Evolutionary conservation across 2,888 invertebrate species (phyloP).

Genomic region (Palloptera scutellata): DNA sequence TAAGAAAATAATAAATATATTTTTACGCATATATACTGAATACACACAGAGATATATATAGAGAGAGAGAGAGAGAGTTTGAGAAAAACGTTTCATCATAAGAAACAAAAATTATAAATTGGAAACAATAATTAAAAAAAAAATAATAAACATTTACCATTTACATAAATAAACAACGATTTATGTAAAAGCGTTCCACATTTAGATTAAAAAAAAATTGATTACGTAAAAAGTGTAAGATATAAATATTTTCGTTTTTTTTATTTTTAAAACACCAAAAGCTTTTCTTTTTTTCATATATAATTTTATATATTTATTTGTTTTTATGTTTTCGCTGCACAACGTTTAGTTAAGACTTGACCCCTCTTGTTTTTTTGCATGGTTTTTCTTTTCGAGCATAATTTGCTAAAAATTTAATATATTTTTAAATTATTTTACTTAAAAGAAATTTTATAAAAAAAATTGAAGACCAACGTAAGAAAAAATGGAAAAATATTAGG

Average conservation of each 20-base stretch:
- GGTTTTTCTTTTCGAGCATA: slow-evolving; percentile 20
- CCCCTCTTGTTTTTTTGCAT: slow-evolving; percentile 56
- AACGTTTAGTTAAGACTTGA: slow-evolving; percentile 54
- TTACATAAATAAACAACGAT: slow-evolving; percentile 57
- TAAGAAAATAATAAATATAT: slow-evolving; percentile 18
- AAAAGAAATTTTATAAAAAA: slow-evolving; percentile 16
- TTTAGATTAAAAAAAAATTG: slow-evolving; percentile 49
- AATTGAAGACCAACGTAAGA: slow-evolving; percentile 18
- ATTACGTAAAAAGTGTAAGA: slow-evolving; percentile 20
- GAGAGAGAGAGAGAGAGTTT: slow-evolving; percentile 35
- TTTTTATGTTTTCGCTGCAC: slow-evolving; percentile 48
- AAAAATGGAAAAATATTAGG: slow-evolving; percentile 17
- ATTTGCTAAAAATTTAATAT: not conserved
- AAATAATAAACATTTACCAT: slow-evolving; percentile 53
- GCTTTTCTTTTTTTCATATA: slow-evolving; percentile 41
- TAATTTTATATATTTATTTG: not conserved
- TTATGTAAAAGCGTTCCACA: slow-evolving; percentile 59
- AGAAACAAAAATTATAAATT: slow-evolving; percentile 21
- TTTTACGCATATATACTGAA: slow-evolving; percentile 16
- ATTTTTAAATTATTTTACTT: slow-evolving; percentile 13
- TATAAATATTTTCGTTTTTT: slow-evolving; percentile 13
- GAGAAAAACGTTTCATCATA: slow-evolving; percentile 29
- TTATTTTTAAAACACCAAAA: slow-evolving; percentile 54
- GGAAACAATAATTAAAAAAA: slow-evolving; percentile 36
- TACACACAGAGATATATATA: slow-evolving; percentile 31